phyloP scores from a whole-genome alignment of 2,888 invertebrate genomes.

The Merodon equestris region DNA sequence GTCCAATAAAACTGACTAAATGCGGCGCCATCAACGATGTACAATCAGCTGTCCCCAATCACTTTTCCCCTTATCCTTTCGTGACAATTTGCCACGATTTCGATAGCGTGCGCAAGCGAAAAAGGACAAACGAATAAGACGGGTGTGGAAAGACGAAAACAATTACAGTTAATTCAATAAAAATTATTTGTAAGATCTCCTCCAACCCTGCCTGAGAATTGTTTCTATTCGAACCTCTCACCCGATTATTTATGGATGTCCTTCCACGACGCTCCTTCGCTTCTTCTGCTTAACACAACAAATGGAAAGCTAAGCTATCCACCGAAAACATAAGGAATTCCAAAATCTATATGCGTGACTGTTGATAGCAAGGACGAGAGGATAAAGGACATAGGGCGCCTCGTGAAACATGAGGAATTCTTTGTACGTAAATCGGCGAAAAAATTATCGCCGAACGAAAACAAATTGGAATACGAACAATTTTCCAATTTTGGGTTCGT shows the following conservation, averaged over 20 bases:
- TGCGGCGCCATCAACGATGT: constrained; percentile 49
- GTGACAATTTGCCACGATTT: too few relatives aligned
- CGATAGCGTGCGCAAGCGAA: constrained; percentile 15
- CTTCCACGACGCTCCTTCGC: constrained; percentile 6
- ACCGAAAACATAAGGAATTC: constrained; percentile 25
- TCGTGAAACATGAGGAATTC: constrained; percentile 21
- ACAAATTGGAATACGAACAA: constrained; percentile 62
- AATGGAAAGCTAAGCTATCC: constrained; percentile 36
- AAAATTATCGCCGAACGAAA: constrained; percentile 56
- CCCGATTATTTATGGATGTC: constrained; percentile 38
- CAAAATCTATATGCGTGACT: background rate
- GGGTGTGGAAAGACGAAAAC: constrained; percentile 12
- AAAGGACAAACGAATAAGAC: background rate
- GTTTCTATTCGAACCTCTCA: constrained; percentile 39
- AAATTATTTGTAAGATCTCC: constrained; percentile 45
- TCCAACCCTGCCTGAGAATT: background rate
- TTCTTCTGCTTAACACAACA: constrained; percentile 4
- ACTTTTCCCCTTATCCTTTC: too few relatives aligned
- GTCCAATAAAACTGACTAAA: constrained; percentile 58
- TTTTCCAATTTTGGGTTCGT: constrained; percentile 57
- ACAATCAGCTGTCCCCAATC: constrained; percentile 31
- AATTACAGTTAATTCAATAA: constrained; percentile 61
- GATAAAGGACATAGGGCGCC: too few relatives aligned
- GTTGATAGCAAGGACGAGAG: constrained; percentile 1
- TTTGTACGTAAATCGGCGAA: constrained; percentile 44